phyloP scores from a whole-genome alignment of 2,113 vertebrate species.

The Balaeniceps rex region DNA sequence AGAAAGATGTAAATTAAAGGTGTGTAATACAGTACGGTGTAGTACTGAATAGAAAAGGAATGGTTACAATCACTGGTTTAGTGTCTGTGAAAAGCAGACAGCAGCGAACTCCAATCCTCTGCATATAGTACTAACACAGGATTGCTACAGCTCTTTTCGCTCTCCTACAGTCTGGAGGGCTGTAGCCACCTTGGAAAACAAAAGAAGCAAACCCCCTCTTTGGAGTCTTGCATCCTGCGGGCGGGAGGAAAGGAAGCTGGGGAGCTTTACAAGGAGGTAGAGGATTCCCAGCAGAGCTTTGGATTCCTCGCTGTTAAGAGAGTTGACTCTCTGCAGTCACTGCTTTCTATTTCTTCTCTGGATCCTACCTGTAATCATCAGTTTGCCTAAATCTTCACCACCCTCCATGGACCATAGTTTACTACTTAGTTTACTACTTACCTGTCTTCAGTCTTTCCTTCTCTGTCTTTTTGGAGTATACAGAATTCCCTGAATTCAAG shows the following conservation, averaged over 20 bases:
- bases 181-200: not conserved
- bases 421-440: not conserved
- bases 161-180: not conserved
- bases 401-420: not conserved
- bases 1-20: not conserved
- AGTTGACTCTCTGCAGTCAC: not conserved
- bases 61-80: not conserved
- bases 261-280: not conserved
- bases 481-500: not conserved
- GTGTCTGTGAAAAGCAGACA: not conserved
- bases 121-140: not conserved
- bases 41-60: not conserved
- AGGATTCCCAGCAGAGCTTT: not conserved
- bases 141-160: not conserved
- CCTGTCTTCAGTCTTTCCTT: not conserved
- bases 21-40: fast-evolving
- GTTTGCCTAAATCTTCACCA: not conserved
- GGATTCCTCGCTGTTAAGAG: not conserved
- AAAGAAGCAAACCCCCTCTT: not conserved
- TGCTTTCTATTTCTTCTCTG: not conserved
- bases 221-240: not conserved
- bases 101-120: not conserved
- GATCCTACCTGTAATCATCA: not conserved
- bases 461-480: not conserved
- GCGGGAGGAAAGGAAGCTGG: not conserved